These are phyloP conservation scores for Laticauda laticaudata DNA, from an alignment of 2,113 vertebrate genomes.

Conservation along the genomic window DNA sequence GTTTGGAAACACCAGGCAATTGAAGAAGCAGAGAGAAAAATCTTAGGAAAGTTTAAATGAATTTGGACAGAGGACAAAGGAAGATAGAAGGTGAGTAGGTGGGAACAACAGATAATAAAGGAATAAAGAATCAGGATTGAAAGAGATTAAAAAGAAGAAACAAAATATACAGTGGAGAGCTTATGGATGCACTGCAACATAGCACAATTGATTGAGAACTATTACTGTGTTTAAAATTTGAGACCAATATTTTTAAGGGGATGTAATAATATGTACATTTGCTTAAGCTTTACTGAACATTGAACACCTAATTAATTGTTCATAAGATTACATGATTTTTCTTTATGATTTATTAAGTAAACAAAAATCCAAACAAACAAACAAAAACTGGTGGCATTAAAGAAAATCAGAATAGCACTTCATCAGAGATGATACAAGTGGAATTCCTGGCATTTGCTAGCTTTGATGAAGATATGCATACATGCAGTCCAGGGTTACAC, in stretches of 20 bases:
- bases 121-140: constrained; percentile 22
- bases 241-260: rapidly evolving
- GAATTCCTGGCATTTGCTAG: neutral
- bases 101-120: constrained; percentile 38
- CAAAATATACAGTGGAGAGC: neutral
- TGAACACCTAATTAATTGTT: neutral
- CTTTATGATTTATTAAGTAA: neutral
- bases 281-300: neutral
- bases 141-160: neutral
- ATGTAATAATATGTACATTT: neutral
- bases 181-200: neutral
- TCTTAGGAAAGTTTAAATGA: too few relatives aligned
- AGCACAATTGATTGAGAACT: neutral
- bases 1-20: neutral
- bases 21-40: neutral
- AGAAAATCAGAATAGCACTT: neutral
- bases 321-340: neutral
- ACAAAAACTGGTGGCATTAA: neutral
- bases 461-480: neutral
- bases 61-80: neutral
- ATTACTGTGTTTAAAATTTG: neutral
- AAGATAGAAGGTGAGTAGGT: neutral
- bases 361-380: neutral
- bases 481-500: neutral
- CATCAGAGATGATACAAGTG: neutral